These are phyloP conservation scores for Nothura maculosa DNA, from an alignment of 2,797 vertebrate genomes.

Conservation along the genomic window DNA sequence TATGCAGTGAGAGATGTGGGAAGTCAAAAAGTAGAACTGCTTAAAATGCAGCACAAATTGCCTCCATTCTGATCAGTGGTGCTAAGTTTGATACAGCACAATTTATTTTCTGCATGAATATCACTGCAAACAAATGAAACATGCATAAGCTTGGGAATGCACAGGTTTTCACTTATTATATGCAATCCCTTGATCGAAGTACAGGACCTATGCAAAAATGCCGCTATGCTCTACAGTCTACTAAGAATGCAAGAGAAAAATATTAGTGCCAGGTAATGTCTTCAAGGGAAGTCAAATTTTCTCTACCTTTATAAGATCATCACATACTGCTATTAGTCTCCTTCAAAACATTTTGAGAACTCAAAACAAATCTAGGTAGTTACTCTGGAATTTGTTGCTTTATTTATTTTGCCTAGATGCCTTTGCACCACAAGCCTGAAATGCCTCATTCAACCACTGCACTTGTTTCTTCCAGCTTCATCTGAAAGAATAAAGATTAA, in stretches of 20 bases:
- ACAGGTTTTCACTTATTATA: neutral
- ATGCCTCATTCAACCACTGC: neutral
- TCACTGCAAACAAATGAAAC: constrained; percentile 47
- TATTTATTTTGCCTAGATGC: neutral
- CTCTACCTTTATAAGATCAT: neutral
- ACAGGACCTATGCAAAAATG: neutral
- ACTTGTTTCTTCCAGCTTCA: neutral
- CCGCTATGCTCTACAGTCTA: neutral
- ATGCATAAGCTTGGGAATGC: constrained; percentile 34
- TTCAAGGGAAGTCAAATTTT: neutral
- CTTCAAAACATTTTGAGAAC: neutral
- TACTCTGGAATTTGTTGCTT: too few species aligned
- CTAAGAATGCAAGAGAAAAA: neutral
- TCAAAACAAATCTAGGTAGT: neutral
- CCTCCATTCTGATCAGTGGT: constrained; percentile 24
- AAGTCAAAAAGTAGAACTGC: constrained; percentile 2
- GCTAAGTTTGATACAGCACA: neutral
- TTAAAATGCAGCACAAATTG: constrained; percentile 48
- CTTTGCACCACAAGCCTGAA: neutral
- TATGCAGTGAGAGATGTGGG: neutral
- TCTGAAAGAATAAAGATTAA: neutral
- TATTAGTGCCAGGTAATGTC: neutral
- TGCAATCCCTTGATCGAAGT: neutral
- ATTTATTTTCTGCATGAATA: constrained; percentile 55
- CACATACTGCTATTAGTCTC: neutral